A percentile compares a stretch with the other conserved stretches of the same genome.
Evolutionary conservation across 1,140 invertebrate genomes (phyloP).

Genomic region (Cephus cinctus): DNA sequence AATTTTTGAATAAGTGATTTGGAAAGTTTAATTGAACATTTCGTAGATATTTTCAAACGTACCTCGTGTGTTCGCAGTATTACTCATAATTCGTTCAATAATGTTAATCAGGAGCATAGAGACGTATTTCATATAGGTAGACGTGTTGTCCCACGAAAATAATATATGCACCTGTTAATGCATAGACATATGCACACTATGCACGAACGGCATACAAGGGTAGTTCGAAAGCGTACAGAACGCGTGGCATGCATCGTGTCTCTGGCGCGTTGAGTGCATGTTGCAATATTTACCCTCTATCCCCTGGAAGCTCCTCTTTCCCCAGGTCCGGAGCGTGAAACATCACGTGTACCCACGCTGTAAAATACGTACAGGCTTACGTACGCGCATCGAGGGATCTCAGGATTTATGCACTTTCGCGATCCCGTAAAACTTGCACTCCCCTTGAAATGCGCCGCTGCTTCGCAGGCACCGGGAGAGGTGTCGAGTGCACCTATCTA

Average conservation of each 20-base stretch:
- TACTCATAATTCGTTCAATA: too few species aligned
- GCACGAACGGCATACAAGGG: conserved; percentile 14
- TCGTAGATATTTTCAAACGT: too few species aligned
- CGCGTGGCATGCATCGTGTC: conserved; percentile 39
- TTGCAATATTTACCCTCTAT: conserved; percentile 49
- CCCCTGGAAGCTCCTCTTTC: neutral
- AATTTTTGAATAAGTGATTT: too few species aligned
- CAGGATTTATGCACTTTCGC: neutral
- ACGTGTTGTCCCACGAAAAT: conserved; percentile 41
- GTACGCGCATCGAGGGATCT: neutral
- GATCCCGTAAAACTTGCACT: neutral
- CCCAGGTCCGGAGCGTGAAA: conserved; percentile 19
- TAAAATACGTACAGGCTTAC: conserved; percentile 14
- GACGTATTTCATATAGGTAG: too few species aligned
- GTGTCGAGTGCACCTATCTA: too few species aligned
- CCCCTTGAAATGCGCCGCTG: neutral
- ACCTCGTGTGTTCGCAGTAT: too few species aligned
- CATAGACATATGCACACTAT: conserved; percentile 37
- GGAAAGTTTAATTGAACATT: too few species aligned
- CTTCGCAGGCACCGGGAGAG: too few species aligned
- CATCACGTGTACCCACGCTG: conserved; percentile 12
- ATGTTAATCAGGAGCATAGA: too few species aligned
- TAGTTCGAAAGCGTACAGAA: conserved; percentile 19
- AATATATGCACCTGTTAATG: conserved; percentile 50
- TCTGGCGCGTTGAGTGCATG: conserved; percentile 45